Evolutionary conservation across 2,113 vertebrate species (phyloP), one percentile per base, ranked within the genome.

Genomic region (Cettia cetti): DNA sequence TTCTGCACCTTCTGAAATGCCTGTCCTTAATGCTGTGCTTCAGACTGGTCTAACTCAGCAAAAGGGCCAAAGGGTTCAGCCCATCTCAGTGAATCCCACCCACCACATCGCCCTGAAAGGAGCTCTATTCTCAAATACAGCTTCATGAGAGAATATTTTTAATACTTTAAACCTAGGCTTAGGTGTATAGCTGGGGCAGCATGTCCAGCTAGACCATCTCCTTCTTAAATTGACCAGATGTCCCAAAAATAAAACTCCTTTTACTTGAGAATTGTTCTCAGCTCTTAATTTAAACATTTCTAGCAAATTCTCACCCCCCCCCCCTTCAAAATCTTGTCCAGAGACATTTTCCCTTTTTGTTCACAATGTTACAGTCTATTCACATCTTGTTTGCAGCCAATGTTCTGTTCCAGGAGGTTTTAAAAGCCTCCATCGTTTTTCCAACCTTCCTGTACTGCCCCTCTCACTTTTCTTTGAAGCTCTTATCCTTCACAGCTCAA

Each of bases 41-140:
- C 2, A 0, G 18, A 11, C 18, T 16, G 31, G 15, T 61, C n/a
- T 54, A 59, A 54, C 3, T 21, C 60, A 21, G 39, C 11, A 0
- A 4, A 42, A 33, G 6, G 45, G 16, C 19, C 57, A 75, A 87
- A 71, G 2, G n/a, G 8, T 26, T 37, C 56, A 44, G 57, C 53
- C 39, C n/a, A 23, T 26, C 44, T 56, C 54, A 35, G 33, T 37
- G 50, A 82, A 37, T n/a, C 59, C 49, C n/a, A 57, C 10, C 24
- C 28, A 33, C 52, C 44, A 39, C 2, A 9, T 2, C 12, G 15
- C 11, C 70, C 54, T 70, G 37, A 31, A 59, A 9, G 19, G 23
- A 88, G 15, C 1, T 69, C 2, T 16, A 13, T 70, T 91, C 59
- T 6, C 0, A 65, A 35, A 15, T 1, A 50, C 13, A 64, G 14